Base-by-base conservation (phyloP, 2,113 vertebrate genomes). In the Hyperopisus bebe region DNA sequence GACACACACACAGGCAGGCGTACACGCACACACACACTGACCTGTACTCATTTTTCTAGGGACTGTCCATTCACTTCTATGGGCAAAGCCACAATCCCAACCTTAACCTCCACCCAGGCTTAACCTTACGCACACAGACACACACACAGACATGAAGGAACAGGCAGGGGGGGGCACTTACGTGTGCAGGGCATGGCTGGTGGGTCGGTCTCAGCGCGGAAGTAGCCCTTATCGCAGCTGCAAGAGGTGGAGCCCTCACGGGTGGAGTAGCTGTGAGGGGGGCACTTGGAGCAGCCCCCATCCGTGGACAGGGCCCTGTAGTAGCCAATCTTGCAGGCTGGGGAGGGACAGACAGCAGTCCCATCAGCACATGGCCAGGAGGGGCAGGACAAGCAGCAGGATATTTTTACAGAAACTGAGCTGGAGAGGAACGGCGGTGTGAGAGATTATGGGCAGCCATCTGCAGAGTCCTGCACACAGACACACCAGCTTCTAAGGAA, bases 251-350 rank as follows among this genome's bases (percentile, higher is more conserved):
- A 97, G 82, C 97, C 98, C 94, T 99, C 98, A 93, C 97, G 96
- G 92, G 97, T 95, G 5, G 98, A 98, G 95, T 97, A 99, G 95
- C 98, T 99, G 94, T 99, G 97, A 31, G 96, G 97, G 0, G 98
- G 98, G 94, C 98, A 99, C 92, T 98, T 98, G 95, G 97, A 95
- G 91, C 98, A 99, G 91, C 95, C 91, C 35, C 94, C 94, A 24
- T 99, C 98, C 1, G 96, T 96, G 84, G 97, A 98, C 91, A 98
- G 95, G 48, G 98, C 97, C 88, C 98, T 98, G 95, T 98, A 99
- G 96, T 97, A 99, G 89, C 98, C 98, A 0, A 97, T 97, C 95
- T 97, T 99, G 94, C 98, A 99, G 92, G 98, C 98, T 99, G 82
- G 93, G 13, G 91, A 15, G 91, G 35, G 15, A 13, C 24, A 70